Evolutionary conservation across 2,797 vertebrate species (phyloP).

Genomic region (Acanthiza pusilla): DNA sequence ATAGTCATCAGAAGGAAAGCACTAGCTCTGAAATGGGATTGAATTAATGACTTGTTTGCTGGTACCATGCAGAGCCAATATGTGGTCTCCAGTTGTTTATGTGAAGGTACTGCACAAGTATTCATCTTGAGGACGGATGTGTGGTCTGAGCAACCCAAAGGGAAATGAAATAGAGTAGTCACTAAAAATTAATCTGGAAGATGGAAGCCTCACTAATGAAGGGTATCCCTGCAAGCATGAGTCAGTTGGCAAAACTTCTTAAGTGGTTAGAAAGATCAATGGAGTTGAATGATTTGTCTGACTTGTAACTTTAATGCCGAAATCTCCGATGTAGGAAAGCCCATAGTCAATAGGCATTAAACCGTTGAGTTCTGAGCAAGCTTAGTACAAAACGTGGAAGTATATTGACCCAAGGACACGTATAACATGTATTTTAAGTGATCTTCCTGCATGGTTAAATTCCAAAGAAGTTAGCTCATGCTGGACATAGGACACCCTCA

Average conservation of each 20-base stretch:
- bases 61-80: neutral
- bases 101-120: neutral
- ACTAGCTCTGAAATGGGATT: constrained; percentile 18
- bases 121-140: constrained; percentile 33
- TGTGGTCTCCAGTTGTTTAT: constrained; percentile 41
- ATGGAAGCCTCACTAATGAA: constrained; percentile 45
- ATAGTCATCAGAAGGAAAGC: constrained; percentile 13
- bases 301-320: constrained; percentile 13
- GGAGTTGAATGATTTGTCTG: constrained; percentile 33
- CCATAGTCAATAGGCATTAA: constrained; percentile 28
- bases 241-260: constrained; percentile 63
- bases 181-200: constrained; percentile 53
- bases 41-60: constrained; percentile 35
- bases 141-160: neutral
- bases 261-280: constrained; percentile 66
- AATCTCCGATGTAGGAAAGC: neutral
- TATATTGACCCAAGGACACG: neutral
- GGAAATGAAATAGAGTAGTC: constrained; percentile 21
- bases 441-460: neutral
- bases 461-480: neutral
- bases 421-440: neutral
- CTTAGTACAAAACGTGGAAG: neutral
- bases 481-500: neutral
- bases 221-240: constrained; percentile 65
- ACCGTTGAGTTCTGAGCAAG: constrained; percentile 2